Evolutionary conservation across 2,888 invertebrate genomes (phyloP).

Genomic region (Chrysolina americana): DNA sequence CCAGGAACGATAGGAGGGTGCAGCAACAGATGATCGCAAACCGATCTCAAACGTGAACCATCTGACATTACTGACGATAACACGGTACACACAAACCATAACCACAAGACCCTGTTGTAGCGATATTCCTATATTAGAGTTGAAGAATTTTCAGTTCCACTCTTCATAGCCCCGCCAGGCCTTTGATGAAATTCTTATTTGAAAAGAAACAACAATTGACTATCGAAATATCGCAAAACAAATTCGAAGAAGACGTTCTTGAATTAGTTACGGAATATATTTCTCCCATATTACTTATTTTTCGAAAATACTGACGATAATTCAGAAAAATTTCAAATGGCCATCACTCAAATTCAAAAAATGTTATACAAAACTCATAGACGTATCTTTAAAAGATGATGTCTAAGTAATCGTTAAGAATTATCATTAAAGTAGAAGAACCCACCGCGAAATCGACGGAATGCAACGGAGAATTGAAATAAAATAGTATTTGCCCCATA

Average conservation of each 20-base stretch:
- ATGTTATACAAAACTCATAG: slow-evolving; percentile 14
- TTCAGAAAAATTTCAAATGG: slow-evolving; percentile 23
- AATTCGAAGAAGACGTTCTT: slow-evolving; percentile 29
- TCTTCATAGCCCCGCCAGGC: neutral
- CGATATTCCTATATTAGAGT: slow-evolving; percentile 25
- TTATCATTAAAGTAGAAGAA: slow-evolving; percentile 28
- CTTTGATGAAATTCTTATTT: slow-evolving; percentile 18
- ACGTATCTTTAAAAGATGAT: slow-evolving; percentile 7
- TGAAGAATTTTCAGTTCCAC: slow-evolving; percentile 5
- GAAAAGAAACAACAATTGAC: slow-evolving; percentile 19
- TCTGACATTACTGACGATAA: no score
- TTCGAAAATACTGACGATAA: slow-evolving; percentile 30
- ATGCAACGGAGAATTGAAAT: slow-evolving; percentile 21
- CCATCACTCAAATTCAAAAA: slow-evolving; percentile 15
- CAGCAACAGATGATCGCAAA: neutral
- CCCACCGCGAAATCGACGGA: slow-evolving; percentile 29
- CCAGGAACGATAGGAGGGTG: neutral
- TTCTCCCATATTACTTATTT: slow-evolving; percentile 28
- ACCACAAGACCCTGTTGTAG: neutral
- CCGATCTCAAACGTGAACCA: no score
- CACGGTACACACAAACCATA: neutral
- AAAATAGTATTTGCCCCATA: slow-evolving; percentile 33
- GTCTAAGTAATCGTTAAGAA: slow-evolving; percentile 1
- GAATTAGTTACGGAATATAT: slow-evolving; percentile 23
- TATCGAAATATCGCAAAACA: slow-evolving; percentile 26